Conservation (phyloP, 1,140 invertebrate genomes). For the Trachelipus rathkii region DNA sequence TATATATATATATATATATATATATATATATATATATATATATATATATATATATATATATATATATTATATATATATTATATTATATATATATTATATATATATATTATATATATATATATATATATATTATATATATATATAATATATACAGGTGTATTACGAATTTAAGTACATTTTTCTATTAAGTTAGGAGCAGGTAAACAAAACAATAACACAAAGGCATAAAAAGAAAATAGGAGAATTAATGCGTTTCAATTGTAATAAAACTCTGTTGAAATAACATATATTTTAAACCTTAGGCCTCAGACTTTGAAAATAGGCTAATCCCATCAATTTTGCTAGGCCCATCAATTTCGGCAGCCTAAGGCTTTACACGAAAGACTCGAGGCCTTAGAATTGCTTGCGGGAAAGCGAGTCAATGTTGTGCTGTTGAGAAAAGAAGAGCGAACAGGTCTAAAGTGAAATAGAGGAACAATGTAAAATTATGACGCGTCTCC, state of each 20-base stretch:
- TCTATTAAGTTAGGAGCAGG: background rate
- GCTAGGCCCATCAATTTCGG: background rate
- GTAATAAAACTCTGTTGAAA: background rate
- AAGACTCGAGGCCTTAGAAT: background rate
- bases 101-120: slow-evolving; percentile 14
- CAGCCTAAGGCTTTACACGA: background rate
- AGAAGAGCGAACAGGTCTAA: background rate
- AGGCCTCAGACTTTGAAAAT: background rate
- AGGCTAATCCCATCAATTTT: slow-evolving; percentile 1
- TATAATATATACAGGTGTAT: background rate
- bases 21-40: too few relatives aligned
- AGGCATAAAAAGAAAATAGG: background rate
- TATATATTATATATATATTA: too few relatives aligned
- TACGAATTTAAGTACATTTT: background rate
- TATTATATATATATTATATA: background rate
- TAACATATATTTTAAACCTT: slow-evolving; percentile 8
- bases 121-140: slow-evolving; percentile 15
- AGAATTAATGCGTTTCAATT: background rate
- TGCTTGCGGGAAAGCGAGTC: background rate
- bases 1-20: too few relatives aligned
- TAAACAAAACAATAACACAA: background rate
- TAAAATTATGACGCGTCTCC: slow-evolving; percentile 5
- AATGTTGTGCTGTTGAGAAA: background rate
- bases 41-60: too few relatives aligned
- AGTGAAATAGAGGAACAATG: slow-evolving; percentile 10